A percentile compares a stretch with the other conserved stretches of the same genome.
phyloP scores from a whole-genome alignment of 2,113 vertebrate species.

The Cyanoramphus novaezelandiae region DNA sequence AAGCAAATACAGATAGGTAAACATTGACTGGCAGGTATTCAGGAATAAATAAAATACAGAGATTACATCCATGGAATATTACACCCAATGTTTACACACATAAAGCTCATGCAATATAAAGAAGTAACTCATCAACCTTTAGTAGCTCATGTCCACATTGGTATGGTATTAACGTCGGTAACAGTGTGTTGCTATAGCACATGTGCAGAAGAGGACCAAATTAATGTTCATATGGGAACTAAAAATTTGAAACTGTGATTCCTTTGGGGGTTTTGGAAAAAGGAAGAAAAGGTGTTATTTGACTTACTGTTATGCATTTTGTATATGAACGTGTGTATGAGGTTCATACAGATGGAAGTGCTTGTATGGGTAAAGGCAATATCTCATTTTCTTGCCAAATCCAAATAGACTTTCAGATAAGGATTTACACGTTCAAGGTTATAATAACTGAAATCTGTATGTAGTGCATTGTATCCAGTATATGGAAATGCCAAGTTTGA shows the following conservation, averaged over 20 bases:
- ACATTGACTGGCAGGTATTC: background rate
- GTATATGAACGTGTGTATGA: background rate
- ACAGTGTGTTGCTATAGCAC: background rate
- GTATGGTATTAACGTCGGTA: background rate
- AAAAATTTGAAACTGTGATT: background rate
- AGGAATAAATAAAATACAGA: background rate
- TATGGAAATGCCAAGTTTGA: background rate
- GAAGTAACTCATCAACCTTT: background rate
- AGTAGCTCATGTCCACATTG: background rate
- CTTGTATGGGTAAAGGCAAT: background rate
- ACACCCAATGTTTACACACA: background rate
- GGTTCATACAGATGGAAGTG: background rate
- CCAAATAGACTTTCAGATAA: background rate
- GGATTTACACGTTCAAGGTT: background rate
- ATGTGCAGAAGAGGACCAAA: background rate
- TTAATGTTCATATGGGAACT: background rate
- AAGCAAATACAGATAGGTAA: background rate
- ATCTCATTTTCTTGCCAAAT: background rate
- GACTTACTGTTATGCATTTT: background rate
- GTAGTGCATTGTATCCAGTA: background rate
- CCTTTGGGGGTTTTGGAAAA: background rate
- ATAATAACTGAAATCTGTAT: background rate
- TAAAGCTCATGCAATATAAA: background rate
- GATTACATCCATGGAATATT: background rate
- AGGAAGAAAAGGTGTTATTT: background rate